Evolutionary conservation across 2,888 invertebrate species (phyloP).

Genomic region (Pterostichus niger): DNA sequence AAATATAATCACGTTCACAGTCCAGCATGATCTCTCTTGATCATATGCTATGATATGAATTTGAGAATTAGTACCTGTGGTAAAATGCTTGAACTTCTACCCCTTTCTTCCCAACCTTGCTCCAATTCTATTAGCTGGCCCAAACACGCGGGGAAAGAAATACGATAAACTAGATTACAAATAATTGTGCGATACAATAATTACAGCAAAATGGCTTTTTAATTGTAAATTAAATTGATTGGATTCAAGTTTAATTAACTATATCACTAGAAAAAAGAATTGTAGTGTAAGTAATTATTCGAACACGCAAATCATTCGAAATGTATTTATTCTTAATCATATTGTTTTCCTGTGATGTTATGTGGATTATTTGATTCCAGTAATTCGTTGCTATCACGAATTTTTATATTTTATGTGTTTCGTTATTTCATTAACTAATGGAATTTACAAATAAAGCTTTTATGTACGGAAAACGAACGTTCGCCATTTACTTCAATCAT

Average conservation of each 20-base stretch:
- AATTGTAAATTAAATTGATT: constrained; percentile 53
- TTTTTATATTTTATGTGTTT: constrained; percentile 27
- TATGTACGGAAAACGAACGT: too few species aligned
- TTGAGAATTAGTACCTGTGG: too few species aligned
- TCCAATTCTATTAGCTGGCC: too few species aligned
- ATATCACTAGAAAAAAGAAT: constrained; percentile 19
- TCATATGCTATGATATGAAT: too few species aligned
- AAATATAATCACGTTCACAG: too few species aligned
- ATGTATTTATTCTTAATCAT: constrained; percentile 26
- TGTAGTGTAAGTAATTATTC: constrained; percentile 24
- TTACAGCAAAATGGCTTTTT: constrained; percentile 43
- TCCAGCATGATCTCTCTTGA: too few species aligned
- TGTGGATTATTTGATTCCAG: constrained; percentile 32
- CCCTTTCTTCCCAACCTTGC: too few species aligned
- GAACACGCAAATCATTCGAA: constrained; percentile 8
- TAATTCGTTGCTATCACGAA: constrained; percentile 28
- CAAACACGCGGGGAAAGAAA: background rate
- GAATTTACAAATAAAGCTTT: constrained; percentile 25
- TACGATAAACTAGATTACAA: constrained; percentile 19
- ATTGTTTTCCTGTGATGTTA: background rate
- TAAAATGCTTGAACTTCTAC: background rate
- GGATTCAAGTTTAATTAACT: constrained; percentile 35
- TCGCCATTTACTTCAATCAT: too few species aligned
- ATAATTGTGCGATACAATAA: constrained; percentile 21
- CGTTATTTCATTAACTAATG: constrained; percentile 40